Percentiles rank a stretch among this genome's conserved stretches.
Conservation (phyloP, 2,888 invertebrate species). For the Andrena minutula region DNA sequence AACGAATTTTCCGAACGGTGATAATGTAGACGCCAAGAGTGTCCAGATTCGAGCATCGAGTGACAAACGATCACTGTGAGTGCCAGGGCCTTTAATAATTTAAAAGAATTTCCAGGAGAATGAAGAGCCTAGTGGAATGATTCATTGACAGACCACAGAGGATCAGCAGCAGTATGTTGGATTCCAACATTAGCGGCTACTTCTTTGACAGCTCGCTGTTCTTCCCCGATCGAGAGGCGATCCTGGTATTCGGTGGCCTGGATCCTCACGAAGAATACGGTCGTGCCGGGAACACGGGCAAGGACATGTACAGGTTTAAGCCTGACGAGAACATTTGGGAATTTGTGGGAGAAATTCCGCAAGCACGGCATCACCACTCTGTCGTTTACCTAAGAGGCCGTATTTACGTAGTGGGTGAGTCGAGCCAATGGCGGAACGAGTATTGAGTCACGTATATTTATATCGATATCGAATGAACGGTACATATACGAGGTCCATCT, state of each 20-base stretch:
- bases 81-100: background rate
- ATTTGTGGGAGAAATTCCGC: slow-evolving; percentile 89
- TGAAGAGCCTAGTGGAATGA: no score
- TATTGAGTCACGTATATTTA: background rate
- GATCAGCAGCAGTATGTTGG: slow-evolving; percentile 68
- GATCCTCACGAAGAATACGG: slow-evolving; percentile 88
- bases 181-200: slow-evolving; percentile 83
- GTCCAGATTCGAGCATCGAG: slow-evolving; percentile 51
- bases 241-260: slow-evolving; percentile 90
- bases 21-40: slow-evolving; percentile 5
- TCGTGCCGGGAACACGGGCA: slow-evolving; percentile 87
- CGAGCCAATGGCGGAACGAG: background rate
- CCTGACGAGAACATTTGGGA: slow-evolving; percentile 89
- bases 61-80: slow-evolving; percentile 61
- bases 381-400: slow-evolving; percentile 88
- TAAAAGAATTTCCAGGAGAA: background rate
- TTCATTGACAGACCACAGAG: slow-evolving; percentile 56
- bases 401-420: slow-evolving; percentile 89
- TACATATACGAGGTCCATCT: background rate
- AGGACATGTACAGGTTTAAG: slow-evolving; percentile 88
- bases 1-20: background rate
- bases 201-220: slow-evolving; percentile 86
- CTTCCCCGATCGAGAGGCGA: slow-evolving; percentile 87
- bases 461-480: background rate
- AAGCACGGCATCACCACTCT: slow-evolving; percentile 90